A percentile compares a stretch with the other conserved stretches of the same genome.
Conservation (phyloP, 2,888 invertebrate species). For the Artemia sinica region DNA sequence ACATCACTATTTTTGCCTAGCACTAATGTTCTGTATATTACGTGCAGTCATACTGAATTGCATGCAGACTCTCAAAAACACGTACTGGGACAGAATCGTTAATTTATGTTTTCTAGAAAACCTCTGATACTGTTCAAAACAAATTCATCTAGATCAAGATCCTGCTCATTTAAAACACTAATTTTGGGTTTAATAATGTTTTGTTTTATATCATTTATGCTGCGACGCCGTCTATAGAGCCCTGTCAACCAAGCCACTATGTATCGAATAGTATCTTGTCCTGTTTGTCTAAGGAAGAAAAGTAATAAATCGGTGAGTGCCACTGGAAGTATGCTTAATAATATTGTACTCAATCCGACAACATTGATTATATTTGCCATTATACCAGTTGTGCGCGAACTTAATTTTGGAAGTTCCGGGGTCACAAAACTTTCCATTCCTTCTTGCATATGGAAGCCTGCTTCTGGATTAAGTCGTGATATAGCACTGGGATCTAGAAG, state of each 20-base stretch:
- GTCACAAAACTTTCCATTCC: not conserved
- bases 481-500: too few species aligned
- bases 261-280: not conserved
- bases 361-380: not conserved
- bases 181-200: too few species aligned
- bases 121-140: too few species aligned
- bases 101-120: too few species aligned
- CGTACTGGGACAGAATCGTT: too few species aligned
- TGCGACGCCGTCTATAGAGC: not conserved
- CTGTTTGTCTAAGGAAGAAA: not conserved
- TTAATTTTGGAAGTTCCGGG: constrained; percentile 1
- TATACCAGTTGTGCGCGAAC: not conserved
- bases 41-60: too few species aligned
- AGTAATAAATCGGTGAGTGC: not conserved
- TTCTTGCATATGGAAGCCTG: not conserved
- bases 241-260: not conserved
- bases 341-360: not conserved
- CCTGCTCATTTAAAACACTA: too few species aligned
- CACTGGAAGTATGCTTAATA: not conserved
- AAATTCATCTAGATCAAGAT: too few species aligned
- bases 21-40: too few species aligned
- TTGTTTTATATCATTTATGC: too few species aligned
- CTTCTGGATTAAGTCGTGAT: not conserved
- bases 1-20: too few species aligned
- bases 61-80: too few species aligned